phyloP scores from a whole-genome alignment of 2,113 vertebrate species.

The Rutilus rutilus region DNA sequence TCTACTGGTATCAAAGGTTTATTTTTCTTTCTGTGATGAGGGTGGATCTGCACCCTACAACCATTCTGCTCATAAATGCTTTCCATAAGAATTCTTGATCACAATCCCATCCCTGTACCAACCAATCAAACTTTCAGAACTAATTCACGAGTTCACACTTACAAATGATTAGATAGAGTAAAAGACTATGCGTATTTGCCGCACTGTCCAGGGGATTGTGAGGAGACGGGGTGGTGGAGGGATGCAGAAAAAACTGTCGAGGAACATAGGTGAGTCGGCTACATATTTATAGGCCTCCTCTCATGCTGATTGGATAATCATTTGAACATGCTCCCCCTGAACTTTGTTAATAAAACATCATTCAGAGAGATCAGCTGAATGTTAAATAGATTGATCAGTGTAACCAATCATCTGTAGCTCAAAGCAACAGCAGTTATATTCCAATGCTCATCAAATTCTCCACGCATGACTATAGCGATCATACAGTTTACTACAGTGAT shows the following conservation, averaged over 20 bases:
- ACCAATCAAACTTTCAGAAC: not conserved
- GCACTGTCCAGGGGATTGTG: too few species aligned
- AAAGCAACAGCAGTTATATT: not conserved
- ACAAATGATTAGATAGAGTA: too few species aligned
- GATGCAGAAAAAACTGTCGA: too few species aligned
- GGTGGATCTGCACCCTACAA: constrained; percentile 6
- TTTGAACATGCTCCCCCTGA: too few species aligned
- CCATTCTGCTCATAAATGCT: not conserved
- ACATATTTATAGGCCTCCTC: too few species aligned
- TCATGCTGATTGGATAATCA: too few species aligned
- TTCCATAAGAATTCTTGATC: not conserved
- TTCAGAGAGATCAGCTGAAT: not conserved
- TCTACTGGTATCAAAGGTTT: constrained; percentile 53
- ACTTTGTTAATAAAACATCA: too few species aligned
- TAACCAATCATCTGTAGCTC: not conserved
- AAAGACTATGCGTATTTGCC: too few species aligned
- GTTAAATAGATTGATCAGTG: not conserved
- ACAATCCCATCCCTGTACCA: not conserved
- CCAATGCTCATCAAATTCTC: not conserved
- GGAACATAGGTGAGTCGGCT: too few species aligned
- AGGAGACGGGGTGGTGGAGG: too few species aligned
- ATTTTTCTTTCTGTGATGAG: constrained; percentile 19
- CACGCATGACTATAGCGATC: not conserved
- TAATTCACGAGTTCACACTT: not conserved
- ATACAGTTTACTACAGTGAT: not conserved